Base-by-base conservation (phyloP, 2,113 vertebrate species). In the Cinclus mexicanus region DNA sequence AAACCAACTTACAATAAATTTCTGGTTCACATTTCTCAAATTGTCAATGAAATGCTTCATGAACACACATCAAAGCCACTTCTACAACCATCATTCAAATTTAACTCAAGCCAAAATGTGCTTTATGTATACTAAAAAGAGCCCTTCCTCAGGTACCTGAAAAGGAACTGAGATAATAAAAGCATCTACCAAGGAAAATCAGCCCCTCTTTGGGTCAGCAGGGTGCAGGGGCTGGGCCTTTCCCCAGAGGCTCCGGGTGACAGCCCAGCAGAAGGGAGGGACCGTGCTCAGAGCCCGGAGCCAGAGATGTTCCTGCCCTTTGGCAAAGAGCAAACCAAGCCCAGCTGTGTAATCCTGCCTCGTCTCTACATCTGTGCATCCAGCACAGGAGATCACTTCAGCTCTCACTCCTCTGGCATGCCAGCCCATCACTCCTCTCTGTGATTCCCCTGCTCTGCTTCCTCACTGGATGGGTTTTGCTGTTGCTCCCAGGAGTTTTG, bases 351-450 rank as follows among this genome's bases (percentile, higher is more conserved):
- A 12, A 2, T 22, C 23, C 35, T 4, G 3, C 12, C 9, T 59
- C 57, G 13, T 6, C 18, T 55, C 60, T 10, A 2, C 31, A 0
- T 41, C 2, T 22, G 14, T 25, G 12, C 35, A 4, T 11, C 39
- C 56, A 76, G 49, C 22, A 47, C 3, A n/a, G 53, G 56, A 71
- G 57, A 16, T 65, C 44, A 29, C 21, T 52, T 33, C 63, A 69
- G 23, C 29, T n/a, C 39, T 74, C 33, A 2, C 11, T 60, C 22
- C 52, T 44, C 63, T 49, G 52, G 68, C 16, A 37, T 8, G 35
- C 35, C 35, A 84, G 55, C 39, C 55, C 37, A 12, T 60, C 28
- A 3, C 37, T 65, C 9, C 44, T 20, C 29, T 0, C 11, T 46
- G 79, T 49, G 39, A 85, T 78, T 90, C 61, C 82, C 85, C 78